phyloP scores from a whole-genome alignment of 2,113 vertebrate species.

The Neomonachus schauinslandi region DNA sequence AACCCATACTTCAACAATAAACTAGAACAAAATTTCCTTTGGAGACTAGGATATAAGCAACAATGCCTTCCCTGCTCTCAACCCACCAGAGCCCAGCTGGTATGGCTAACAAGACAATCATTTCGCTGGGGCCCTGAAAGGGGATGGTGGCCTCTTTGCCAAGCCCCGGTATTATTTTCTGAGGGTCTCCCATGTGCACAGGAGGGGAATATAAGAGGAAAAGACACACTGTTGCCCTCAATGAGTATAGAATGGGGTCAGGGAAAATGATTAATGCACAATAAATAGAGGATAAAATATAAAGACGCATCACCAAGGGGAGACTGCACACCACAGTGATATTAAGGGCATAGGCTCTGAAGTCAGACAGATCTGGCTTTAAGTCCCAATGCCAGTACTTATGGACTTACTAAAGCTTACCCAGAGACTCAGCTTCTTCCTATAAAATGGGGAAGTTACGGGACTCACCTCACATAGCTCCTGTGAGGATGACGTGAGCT shows the following conservation, averaged over 20 bases:
- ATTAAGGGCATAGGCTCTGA: neutral
- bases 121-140: neutral
- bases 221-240: neutral
- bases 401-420: neutral
- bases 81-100: neutral
- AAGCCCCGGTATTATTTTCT: neutral
- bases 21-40: slow-evolving; percentile 41
- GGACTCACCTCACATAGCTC: neutral
- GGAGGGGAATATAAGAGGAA: neutral
- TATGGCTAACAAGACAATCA: neutral
- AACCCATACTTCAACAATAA: slow-evolving; percentile 43
- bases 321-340: neutral
- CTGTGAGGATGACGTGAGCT: neutral
- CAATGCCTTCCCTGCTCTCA: neutral
- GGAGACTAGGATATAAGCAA: neutral
- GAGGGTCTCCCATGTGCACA: neutral
- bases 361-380: neutral
- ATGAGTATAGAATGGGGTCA: neutral
- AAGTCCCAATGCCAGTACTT: neutral
- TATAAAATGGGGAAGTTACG: neutral
- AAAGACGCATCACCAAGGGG: neutral
- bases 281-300: neutral
- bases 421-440: neutral
- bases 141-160: neutral
- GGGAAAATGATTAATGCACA: neutral